Evolutionary conservation across 2,113 vertebrate species (phyloP).

Genomic region (Carassius auratus): DNA sequence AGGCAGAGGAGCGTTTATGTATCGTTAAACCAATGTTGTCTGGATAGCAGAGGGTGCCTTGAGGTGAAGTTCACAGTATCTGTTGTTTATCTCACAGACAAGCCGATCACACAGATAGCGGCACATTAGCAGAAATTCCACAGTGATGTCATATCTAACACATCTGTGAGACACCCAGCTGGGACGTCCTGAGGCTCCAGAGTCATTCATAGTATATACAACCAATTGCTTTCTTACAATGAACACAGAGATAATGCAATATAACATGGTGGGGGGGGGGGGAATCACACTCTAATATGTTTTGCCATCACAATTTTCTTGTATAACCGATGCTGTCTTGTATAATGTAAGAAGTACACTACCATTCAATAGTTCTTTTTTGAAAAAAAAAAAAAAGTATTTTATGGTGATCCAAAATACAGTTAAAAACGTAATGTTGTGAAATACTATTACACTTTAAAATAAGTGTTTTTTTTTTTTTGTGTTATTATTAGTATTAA

Average conservation of each 20-base stretch:
- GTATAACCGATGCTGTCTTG: not conserved
- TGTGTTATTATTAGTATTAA: too few species aligned
- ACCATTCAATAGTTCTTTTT: not conserved
- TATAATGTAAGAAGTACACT: not conserved
- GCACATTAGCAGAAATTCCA: constrained; percentile 36
- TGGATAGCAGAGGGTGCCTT: not conserved
- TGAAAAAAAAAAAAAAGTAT: not conserved
- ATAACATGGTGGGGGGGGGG: not conserved
- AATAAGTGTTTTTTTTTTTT: too few species aligned
- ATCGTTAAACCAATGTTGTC: not conserved
- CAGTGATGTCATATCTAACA: constrained; percentile 9
- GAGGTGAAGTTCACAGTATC: not conserved
- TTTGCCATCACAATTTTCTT: too few species aligned
- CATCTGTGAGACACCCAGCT: constrained; percentile 37
- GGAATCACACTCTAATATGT: not conserved
- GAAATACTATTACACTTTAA: too few species aligned
- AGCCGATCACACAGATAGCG: constrained; percentile 31
- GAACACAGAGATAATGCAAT: not conserved
- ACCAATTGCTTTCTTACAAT: not conserved
- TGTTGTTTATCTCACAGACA: constrained; percentile 6
- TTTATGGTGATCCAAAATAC: too few species aligned
- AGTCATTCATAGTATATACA: not conserved
- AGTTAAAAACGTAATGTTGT: too few species aligned
- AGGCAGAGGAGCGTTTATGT: not conserved
- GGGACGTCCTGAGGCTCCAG: constrained; percentile 35